Evolutionary conservation across 2,797 vertebrate genomes (phyloP).

Genomic region (Morus bassanus): DNA sequence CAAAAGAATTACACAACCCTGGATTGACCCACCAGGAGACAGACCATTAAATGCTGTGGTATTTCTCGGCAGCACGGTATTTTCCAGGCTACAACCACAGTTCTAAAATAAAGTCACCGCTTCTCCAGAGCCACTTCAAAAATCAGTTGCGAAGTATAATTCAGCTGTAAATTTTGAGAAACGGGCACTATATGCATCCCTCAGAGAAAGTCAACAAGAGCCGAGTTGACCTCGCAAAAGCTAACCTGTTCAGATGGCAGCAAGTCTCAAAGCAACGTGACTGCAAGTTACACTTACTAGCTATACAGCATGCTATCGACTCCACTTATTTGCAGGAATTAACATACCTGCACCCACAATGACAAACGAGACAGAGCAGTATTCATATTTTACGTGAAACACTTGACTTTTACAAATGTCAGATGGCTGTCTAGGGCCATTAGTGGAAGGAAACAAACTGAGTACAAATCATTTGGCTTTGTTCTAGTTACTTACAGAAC

Average conservation of each 20-base stretch:
- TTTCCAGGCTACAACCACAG: neutral
- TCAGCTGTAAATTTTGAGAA: neutral
- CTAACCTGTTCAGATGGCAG: neutral
- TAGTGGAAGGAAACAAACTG: neutral
- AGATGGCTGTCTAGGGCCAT: neutral
- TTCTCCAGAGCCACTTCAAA: neutral
- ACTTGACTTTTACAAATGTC: neutral
- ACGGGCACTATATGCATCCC: neutral
- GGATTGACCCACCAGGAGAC: neutral
- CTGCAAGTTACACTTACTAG: neutral
- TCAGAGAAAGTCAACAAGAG: neutral
- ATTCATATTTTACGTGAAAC: neutral
- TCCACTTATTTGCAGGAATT: neutral
- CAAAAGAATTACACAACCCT: neutral
- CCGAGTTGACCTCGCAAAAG: accelerated
- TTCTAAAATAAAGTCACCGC: neutral
- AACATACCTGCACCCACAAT: neutral
- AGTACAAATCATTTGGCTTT: neutral
- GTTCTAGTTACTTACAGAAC: neutral
- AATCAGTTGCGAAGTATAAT: neutral
- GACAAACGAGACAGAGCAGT: neutral
- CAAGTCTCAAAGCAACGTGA: neutral
- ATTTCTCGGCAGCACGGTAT: neutral
- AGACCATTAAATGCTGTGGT: neutral
- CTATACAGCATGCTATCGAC: accelerated